Conservation (phyloP, 2,113 vertebrate species). For the Crotalus helleri region DNA sequence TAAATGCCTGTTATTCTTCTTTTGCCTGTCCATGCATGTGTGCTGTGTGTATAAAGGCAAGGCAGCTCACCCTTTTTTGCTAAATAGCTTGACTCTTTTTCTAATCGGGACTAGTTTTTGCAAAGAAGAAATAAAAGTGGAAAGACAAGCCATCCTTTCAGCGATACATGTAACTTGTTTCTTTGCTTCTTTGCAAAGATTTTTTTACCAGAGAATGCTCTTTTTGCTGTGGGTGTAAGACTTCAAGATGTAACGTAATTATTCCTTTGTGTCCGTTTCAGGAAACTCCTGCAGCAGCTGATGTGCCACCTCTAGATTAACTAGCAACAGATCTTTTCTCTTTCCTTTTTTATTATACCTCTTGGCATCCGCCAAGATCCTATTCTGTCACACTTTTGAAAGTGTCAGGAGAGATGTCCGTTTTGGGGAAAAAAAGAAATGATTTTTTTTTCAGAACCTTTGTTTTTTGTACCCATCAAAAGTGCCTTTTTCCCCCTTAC, state of each 20-base stretch:
- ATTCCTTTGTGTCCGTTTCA: background rate
- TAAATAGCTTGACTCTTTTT: slow-evolving; percentile 35
- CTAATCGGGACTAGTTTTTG: slow-evolving; percentile 25
- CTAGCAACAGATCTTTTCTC: slow-evolving; percentile 19
- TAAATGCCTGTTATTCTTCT: slow-evolving; percentile 13
- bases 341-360: background rate
- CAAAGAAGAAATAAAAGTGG: background rate
- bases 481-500: background rate
- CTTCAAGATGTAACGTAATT: background rate
- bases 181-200: slow-evolving; percentile 41
- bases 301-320: slow-evolving; percentile 2
- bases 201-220: slow-evolving; percentile 20
- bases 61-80: slow-evolving; percentile 27
- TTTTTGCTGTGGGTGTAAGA: slow-evolving; percentile 18
- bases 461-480: background rate
- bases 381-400: background rate
- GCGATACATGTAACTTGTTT: slow-evolving; percentile 7
- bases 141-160: background rate
- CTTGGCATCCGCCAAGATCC: background rate
- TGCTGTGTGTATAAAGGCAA: too few relatives aligned
- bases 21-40: slow-evolving; percentile 11
- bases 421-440: background rate
- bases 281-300: slow-evolving; percentile 37
- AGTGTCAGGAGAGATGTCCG: fast-evolving
- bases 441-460: background rate